Base-by-base conservation (phyloP, 1,140 invertebrate genomes). In the Littorina saxatilis region DNA sequence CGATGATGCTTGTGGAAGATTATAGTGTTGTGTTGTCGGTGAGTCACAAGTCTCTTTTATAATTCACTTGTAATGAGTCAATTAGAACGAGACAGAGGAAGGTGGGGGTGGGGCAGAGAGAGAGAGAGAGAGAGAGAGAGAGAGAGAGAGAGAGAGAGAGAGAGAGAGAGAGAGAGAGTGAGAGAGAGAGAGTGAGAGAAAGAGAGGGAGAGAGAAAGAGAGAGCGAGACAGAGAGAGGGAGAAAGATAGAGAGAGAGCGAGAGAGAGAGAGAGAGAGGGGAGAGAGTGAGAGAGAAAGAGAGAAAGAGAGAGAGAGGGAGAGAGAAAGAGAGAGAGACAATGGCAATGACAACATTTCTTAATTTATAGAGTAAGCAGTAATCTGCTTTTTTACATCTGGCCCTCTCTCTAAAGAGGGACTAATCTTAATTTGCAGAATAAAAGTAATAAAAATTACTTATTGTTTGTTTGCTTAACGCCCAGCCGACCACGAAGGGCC, bases 121-220 rank as follows among this genome's bases (percentile, higher is more conserved):
- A 47, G 73, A 47, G 73, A 75, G 40, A 32, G 61, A 32, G 29
- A 32, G 61, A 32, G 29, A 32, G 61, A 17, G 29, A 66, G 61
- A 66, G 29, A 66, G 17, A 32, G 17, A 27, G 17, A 32, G 17
- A 32, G 61, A 32, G 61, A 32, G 61, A 32, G 29, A 32, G 61
- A 32, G 61, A 66, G 29, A 32, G 61, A 32, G 61, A 32, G 29
- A 66, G 29, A 66, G 61, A 66, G 5, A 66, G 29, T n/a, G 17
- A 5, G 29, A 32, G 29, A 5, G 29, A 17, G 29, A 17, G 17
- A 27, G 29, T n/a, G 40, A 43, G 73, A 47, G 73, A 47, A 40
- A 75, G 40, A 75, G 40, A 75, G 73, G 20, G 43, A 75, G 43
- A 75, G 43, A 27, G 43, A 75, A 35, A 52, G 27, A 20, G 27